These are phyloP conservation scores for Eupithecia abbreviata DNA, from an alignment of 2,888 invertebrate species.

Conservation along the genomic window DNA sequence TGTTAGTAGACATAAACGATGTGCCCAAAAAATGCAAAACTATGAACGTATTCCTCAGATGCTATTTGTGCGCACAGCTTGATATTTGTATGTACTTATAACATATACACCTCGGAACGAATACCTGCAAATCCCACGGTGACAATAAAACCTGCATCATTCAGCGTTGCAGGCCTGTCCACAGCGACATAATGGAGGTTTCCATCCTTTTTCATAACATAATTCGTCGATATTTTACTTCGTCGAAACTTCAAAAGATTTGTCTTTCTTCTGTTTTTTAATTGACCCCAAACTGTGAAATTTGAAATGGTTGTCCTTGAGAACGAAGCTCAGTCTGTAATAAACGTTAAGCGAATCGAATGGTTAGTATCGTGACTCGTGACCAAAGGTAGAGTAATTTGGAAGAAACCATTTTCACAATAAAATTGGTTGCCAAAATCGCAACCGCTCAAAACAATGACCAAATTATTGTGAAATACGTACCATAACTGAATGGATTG, in stretches of 20 bases:
- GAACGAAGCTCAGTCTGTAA: slow-evolving; percentile 25
- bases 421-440: slow-evolving; percentile 10
- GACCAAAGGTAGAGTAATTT: slow-evolving; percentile 30
- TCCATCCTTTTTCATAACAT: too few species aligned
- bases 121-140: background rate
- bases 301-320: slow-evolving; percentile 27
- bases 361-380: slow-evolving; percentile 34
- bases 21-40: too few species aligned
- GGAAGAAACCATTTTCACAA: slow-evolving; percentile 30
- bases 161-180: background rate
- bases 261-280: background rate
- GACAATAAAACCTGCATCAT: background rate
- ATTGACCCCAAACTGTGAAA: slow-evolving; percentile 2
- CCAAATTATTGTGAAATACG: slow-evolving; percentile 10
- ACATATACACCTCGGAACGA: background rate
- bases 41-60: too few species aligned
- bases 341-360: slow-evolving; percentile 30
- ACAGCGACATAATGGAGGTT: too few species aligned
- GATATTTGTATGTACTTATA: background rate
- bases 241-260: background rate
- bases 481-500: background rate
- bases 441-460: slow-evolving; percentile 12
- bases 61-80: too few species aligned
- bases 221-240: background rate
- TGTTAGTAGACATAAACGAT: too few species aligned